phyloP scores from a whole-genome alignment of 2,113 vertebrate species.

The Antechinus flavipes region DNA sequence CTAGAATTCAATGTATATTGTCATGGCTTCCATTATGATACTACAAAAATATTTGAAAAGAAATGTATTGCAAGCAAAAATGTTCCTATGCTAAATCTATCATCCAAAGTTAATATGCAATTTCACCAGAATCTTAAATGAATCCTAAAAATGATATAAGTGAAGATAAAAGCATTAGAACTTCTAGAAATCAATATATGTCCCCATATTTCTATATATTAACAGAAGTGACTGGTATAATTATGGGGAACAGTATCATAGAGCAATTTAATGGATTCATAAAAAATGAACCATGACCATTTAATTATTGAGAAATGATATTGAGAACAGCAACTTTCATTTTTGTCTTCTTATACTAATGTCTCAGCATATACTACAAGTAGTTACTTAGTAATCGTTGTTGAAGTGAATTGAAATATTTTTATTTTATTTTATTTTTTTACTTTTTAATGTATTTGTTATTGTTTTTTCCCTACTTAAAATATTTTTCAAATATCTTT shows the following conservation, averaged over 20 bases:
- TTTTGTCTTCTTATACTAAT: not conserved
- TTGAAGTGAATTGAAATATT: not conserved
- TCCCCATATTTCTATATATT: not conserved
- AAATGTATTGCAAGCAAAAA: not conserved
- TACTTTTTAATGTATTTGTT: not conserved
- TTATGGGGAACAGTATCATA: not conserved
- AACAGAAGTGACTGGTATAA: not conserved
- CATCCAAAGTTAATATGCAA: not conserved
- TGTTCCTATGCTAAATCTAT: not conserved
- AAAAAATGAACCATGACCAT: not conserved
- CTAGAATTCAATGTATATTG: not conserved
- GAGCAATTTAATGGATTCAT: not conserved
- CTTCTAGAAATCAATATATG: not conserved
- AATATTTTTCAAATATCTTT: not conserved
- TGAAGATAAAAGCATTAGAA: not conserved
- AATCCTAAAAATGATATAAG: not conserved
- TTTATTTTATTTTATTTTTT: no score
- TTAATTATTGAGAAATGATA: not conserved
- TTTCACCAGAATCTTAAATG: not conserved
- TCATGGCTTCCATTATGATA: not conserved
- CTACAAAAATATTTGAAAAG: not conserved
- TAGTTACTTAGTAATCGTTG: not conserved
- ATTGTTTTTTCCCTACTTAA: not conserved
- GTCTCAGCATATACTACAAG: not conserved
- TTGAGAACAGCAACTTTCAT: not conserved